These are phyloP conservation scores for Hippotragus niger DNA, from an alignment of 2,113 vertebrate genomes.

Conservation along the genomic window DNA sequence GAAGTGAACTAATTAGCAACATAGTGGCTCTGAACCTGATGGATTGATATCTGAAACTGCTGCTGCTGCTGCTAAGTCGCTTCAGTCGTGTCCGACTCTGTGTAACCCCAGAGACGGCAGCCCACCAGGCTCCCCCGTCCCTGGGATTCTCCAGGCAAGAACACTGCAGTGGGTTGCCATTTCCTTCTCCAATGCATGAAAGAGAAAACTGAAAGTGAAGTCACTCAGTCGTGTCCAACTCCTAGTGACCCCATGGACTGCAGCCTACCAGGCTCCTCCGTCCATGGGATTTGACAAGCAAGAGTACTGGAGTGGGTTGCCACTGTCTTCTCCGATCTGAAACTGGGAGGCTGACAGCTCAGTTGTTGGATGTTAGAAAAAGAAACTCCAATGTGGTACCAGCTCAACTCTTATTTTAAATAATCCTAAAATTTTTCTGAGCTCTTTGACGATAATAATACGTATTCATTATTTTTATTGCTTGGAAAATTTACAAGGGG, in stretches of 20 bases:
- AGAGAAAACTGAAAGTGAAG: too few relatives aligned
- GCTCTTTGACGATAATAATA: neutral
- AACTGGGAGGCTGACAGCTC: neutral
- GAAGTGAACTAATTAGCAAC: neutral
- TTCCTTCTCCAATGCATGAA: too few relatives aligned
- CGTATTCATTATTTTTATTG: neutral
- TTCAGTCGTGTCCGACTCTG: too few relatives aligned
- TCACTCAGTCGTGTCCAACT: accelerated
- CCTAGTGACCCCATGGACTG: too few relatives aligned
- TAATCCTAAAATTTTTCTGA: neutral
- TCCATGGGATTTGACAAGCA: too few relatives aligned
- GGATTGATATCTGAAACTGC: neutral
- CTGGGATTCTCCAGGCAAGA: too few relatives aligned
- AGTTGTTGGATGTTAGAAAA: neutral
- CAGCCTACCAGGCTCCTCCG: too few relatives aligned
- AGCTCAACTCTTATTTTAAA: neutral
- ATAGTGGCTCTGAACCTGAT: neutral
- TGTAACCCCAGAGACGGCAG: too few relatives aligned
- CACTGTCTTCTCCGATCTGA: neutral
- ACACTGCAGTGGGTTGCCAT: too few relatives aligned
- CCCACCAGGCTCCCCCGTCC: too few relatives aligned
- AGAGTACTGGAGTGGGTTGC: too few relatives aligned
- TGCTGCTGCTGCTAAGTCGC: too few relatives aligned
- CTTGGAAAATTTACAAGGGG: neutral
- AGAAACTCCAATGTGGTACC: neutral